Conservation (phyloP, 64 coral and sea anemone species). For the Exaiptasia diaphana region DNA sequence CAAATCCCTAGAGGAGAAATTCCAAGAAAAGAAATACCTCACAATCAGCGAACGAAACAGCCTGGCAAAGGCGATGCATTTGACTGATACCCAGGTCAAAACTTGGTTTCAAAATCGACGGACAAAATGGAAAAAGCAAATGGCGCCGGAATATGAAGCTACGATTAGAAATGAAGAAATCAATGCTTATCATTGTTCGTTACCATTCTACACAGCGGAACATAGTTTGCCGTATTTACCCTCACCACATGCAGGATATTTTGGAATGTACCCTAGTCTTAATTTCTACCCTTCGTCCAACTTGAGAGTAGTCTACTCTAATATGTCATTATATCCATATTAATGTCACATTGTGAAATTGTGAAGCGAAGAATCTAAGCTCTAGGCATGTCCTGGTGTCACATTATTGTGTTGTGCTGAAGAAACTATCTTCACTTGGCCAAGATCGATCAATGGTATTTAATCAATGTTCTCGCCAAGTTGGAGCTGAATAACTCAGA, state of each 20-base stretch:
- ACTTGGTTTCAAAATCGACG: constrained; percentile 98
- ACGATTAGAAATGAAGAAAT: constrained; percentile 40
- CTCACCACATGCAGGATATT: background rate
- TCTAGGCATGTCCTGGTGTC: no score
- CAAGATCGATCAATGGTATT: no score
- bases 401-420: no score
- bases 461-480: no score
- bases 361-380: no score
- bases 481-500: no score
- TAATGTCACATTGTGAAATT: no score
- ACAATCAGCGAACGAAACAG: constrained; percentile 87
- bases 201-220: constrained; percentile 10
- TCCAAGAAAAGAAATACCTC: constrained; percentile 86
- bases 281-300: constrained; percentile 51
- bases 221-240: constrained; percentile 10
- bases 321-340: constrained; percentile 61
- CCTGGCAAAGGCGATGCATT: constrained; percentile 71
- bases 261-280: background rate
- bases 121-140: constrained; percentile 95
- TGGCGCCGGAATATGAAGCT: constrained; percentile 54
- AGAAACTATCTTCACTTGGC: no score
- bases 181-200: constrained; percentile 5
- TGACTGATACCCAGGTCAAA: constrained; percentile 93
- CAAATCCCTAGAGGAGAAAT: constrained; percentile 90
- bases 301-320: constrained; percentile 53